Evolutionary conservation across 2,888 invertebrate genomes (phyloP).

Genomic region (Drosophila paramelanica): DNA sequence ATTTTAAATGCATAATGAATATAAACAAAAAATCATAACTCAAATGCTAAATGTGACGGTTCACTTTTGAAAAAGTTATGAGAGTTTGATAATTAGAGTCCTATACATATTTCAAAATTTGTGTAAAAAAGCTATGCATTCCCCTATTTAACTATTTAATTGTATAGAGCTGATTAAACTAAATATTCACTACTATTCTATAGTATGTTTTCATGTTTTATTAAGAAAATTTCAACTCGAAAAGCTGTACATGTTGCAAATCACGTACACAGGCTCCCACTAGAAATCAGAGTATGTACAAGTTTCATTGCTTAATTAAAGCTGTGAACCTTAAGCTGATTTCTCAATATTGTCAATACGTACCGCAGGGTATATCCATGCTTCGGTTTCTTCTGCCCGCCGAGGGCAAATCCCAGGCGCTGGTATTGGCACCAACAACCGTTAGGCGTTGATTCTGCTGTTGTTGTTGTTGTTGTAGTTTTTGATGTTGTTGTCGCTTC

Average conservation of each 20-base stretch:
- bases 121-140: no score
- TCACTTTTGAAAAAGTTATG: background rate
- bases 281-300: background rate
- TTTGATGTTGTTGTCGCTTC: conserved; percentile 48
- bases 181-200: no score
- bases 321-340: conserved; percentile 1
- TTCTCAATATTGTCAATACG: conserved; percentile 27
- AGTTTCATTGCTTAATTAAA: background rate
- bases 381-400: conserved; percentile 40
- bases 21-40: no score
- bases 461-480: conserved; percentile 14
- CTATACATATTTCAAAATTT: no score
- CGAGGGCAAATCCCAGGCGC: conserved; percentile 39
- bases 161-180: no score
- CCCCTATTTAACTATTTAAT: no score
- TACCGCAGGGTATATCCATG: conserved; percentile 54
- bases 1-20: no score
- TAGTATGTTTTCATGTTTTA: no score
- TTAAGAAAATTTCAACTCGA: no score
- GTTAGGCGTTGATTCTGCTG: conserved; percentile 39
- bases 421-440: conserved; percentile 40
- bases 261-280: background rate
- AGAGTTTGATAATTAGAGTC: no score
- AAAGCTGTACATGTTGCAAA: background rate
- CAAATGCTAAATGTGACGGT: no score